These are phyloP conservation scores for Resseliella maxima DNA, from an alignment of 2,888 invertebrate genomes.

Conservation along the genomic window DNA sequence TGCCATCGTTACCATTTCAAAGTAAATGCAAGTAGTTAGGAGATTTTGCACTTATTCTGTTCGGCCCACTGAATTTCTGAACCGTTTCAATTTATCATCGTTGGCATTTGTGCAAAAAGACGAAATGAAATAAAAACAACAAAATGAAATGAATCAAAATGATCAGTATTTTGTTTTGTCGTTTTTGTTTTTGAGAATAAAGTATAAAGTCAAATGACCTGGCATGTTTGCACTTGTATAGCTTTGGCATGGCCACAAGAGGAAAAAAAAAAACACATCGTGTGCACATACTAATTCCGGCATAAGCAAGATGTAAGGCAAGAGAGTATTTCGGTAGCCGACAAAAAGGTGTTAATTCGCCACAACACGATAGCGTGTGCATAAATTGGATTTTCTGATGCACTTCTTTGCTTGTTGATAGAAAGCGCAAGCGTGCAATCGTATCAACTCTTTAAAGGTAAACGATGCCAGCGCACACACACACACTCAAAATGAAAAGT, in stretches of 20 bases:
- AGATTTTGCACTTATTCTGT: neutral
- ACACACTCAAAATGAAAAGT: constrained; percentile 31
- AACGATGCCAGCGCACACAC: neutral
- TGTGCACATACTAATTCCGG: constrained; percentile 9
- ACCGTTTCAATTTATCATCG: neutral
- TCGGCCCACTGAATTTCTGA: constrained; percentile 23
- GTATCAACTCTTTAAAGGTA: neutral
- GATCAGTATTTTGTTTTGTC: neutral
- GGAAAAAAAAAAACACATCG: neutral
- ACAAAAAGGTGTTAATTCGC: constrained; percentile 51
- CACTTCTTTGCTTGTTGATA: too few relatives aligned
- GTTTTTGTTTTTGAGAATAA: neutral
- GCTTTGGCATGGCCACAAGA: neutral
- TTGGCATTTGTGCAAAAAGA: too few relatives aligned
- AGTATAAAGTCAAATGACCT: constrained; percentile 41
- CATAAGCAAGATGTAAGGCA: constrained; percentile 46
- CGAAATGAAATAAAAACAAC: neutral
- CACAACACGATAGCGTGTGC: constrained; percentile 35
- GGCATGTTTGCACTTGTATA: constrained; percentile 18
- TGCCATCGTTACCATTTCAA: neutral
- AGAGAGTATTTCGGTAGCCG: constrained; percentile 46
- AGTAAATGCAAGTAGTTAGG: neutral
- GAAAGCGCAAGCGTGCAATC: neutral
- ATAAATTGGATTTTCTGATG: constrained; percentile 37
- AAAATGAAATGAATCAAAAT: neutral